Evolutionary conservation across 2,797 vertebrate species (phyloP).

Genomic region (Etheostoma perlongum): DNA sequence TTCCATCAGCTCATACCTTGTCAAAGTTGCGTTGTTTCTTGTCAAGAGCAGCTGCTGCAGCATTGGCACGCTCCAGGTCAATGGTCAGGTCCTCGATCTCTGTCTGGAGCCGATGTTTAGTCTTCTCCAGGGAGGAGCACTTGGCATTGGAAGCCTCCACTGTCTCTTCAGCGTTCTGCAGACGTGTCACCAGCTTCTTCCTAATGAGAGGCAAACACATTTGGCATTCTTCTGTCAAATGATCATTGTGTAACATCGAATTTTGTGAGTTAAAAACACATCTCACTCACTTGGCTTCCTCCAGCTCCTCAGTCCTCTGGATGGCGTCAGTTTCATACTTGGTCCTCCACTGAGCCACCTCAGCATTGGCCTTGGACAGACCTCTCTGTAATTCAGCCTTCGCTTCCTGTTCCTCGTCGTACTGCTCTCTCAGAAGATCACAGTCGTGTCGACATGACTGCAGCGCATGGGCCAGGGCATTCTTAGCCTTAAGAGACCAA

Average conservation of each 20-base stretch:
- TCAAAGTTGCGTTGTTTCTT: conserved; percentile 95
- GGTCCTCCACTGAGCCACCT: conserved; percentile 96
- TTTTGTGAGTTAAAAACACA: not conserved
- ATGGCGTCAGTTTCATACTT: conserved; percentile 96
- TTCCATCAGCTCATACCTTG: conserved; percentile 72
- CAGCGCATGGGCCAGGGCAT: conserved; percentile 89
- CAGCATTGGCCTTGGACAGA: conserved; percentile 92
- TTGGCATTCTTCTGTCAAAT: not conserved
- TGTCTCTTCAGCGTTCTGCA: conserved; percentile 93
- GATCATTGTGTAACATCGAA: not conserved
- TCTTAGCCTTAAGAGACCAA: conserved; percentile 86
- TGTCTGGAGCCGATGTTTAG: conserved; percentile 93
- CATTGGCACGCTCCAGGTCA: conserved; percentile 91
- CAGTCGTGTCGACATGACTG: conserved; percentile 93
- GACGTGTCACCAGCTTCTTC: conserved; percentile 91
- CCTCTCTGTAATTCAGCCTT: conserved; percentile 92
- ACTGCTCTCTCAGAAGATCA: conserved; percentile 93
- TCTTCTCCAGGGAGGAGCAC: conserved; percentile 94
- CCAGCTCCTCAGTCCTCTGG: conserved; percentile 94
- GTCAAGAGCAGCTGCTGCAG: conserved; percentile 89
- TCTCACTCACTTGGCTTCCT: conserved; percentile 92
- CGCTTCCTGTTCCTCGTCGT: conserved; percentile 92
- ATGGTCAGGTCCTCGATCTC: conserved; percentile 93
- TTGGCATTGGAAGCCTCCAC: conserved; percentile 92
- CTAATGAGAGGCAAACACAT: conserved; percentile 68